Evolutionary conservation across 2,888 invertebrate genomes (phyloP), one percentile per base, ranked within the genome.

Genomic region (Itoplectis maculator): DNA sequence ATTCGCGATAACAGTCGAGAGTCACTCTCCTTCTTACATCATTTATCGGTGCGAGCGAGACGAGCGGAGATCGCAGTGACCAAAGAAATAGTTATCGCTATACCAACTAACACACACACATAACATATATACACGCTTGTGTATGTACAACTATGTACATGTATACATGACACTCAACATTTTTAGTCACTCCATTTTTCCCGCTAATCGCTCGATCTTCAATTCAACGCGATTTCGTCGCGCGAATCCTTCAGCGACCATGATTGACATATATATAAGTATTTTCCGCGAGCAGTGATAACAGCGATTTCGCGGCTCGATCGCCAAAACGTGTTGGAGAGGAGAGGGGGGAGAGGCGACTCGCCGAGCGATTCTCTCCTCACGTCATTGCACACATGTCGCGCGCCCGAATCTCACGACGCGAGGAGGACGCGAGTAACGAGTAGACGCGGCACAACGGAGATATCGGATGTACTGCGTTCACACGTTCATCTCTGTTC

Each of bases 21-120:
- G 20, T 69, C n/a, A n/a, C n/a, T n/a, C n/a, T 29, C 54, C 42
- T 70, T 81, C 74, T 77, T 77, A 70, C 56, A 79, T 79, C 72
- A 82, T 63, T 68, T 72, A 65, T 68, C 61, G 51, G 42, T 49
- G 45, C 29, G 42, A 54, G 45, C 23, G 75, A 61, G 65, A 70
- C 42, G 47, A 56, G 15, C 51, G 66, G 61, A 54, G 51, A 76
- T 56, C 59, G 35, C 65, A 63, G 59, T 47, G 68, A 65, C 65
- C 54, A 37, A n/a, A 56, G 66, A 66, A 54, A 35, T 49, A 66
- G 23, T n/a, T 73, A 66, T 56, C 66, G 47, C 29, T 54, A 40
- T 75, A 45, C 4, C 23, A 11, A 75, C 29, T 23, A 66, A 40
- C 15, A 49, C 56, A 13, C 29, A 56, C 37, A 13, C 15, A 37